Evolutionary conservation across 2,113 vertebrate genomes (phyloP).

Genomic region (Athene cunicularia): DNA sequence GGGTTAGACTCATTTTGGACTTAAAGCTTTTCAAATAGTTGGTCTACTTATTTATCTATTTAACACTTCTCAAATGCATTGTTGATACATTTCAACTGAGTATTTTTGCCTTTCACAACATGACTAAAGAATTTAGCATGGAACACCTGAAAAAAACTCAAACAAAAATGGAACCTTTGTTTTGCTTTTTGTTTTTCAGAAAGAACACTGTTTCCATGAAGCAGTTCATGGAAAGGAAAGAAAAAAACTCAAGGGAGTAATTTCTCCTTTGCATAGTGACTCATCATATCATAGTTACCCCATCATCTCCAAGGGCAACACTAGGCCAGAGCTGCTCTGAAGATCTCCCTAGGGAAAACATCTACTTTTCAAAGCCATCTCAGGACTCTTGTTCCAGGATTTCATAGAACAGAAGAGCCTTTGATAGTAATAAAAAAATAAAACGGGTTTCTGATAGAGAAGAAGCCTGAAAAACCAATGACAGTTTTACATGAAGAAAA

Average conservation of each 20-base stretch:
- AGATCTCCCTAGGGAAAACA: conserved; percentile 8
- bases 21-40: not conserved
- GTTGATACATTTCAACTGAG: not conserved
- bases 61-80: not conserved
- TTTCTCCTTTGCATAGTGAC: conserved; percentile 36
- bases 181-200: not conserved
- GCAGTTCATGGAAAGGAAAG: not conserved
- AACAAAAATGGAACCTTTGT: not conserved
- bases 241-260: conserved; percentile 31
- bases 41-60: not conserved
- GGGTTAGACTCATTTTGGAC: not conserved
- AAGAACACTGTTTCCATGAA: not conserved
- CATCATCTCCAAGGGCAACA: conserved; percentile 26
- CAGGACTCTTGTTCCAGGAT: not conserved
- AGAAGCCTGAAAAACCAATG: not conserved
- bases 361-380: not conserved
- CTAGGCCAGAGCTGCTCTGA: not conserved
- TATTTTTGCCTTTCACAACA: not conserved
- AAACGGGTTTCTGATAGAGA: not conserved
- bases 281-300: conserved; percentile 26
- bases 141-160: not conserved
- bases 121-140: not conserved
- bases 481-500: not conserved
- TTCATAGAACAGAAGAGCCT: not conserved
- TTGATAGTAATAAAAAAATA: not conserved